phyloP scores from a whole-genome alignment of 2,797 vertebrate genomes.

The Channa striata region DNA sequence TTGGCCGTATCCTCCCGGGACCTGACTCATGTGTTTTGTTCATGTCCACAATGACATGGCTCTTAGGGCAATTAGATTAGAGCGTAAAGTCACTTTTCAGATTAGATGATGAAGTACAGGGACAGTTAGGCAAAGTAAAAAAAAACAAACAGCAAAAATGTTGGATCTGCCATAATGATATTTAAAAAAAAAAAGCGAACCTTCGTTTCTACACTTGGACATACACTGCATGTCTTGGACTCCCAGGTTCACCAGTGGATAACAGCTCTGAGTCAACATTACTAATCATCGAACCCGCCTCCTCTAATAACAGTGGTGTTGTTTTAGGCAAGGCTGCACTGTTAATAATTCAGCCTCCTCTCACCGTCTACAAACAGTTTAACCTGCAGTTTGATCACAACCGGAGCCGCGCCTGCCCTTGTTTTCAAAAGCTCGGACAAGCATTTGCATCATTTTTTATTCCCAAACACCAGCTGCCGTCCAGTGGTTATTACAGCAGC shows the following conservation, averaged over 20 bases:
- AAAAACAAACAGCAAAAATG: background rate
- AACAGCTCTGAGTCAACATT: background rate
- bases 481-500: background rate
- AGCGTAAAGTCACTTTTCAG: background rate
- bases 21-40: too few relatives aligned
- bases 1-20: too few relatives aligned
- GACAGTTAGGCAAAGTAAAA: background rate
- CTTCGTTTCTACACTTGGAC: background rate
- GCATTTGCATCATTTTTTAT: background rate
- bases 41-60: too few relatives aligned
- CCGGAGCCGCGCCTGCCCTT: background rate
- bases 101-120: background rate
- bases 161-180: background rate
- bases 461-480: background rate
- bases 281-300: background rate
- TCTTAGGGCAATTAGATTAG: too few relatives aligned
- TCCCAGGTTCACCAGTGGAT: background rate
- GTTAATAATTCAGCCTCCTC: background rate
- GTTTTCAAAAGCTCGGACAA: background rate
- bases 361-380: background rate
- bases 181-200: too few relatives aligned
- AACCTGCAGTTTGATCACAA: background rate
- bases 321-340: background rate
- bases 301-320: too few relatives aligned
- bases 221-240: background rate